Evolutionary conservation across 2,113 vertebrate species (phyloP), one percentile per base, ranked within the genome.

Genomic region (Echinops telfairi): DNA sequence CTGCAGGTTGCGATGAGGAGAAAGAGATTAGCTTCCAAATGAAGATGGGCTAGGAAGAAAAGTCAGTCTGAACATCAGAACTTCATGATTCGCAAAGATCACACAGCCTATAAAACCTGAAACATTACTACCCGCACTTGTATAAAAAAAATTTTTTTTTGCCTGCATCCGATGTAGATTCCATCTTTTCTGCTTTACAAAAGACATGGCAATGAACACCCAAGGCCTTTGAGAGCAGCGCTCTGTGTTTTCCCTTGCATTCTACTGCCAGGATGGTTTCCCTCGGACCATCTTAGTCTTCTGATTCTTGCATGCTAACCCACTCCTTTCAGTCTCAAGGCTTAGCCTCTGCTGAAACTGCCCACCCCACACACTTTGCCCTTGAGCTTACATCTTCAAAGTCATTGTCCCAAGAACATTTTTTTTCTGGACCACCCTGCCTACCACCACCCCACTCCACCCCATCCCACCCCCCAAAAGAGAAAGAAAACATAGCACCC

Each of bases 351-450:
- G 9, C 7, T 29, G 82, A 78, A 70, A 89, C 23, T 68, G 16
- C 40, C 27, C 10, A 23, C 22, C 27, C 38, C 9, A 11, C 22
- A 9, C 38, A 9, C n/a, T 82, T 81, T 66, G 33, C 70, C 79
- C 53, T 80, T 68, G n/a, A 60, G 6, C 9, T 81, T 92, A 89
- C 70, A 81, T 60, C 19, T 89, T 75, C 53, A 22, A 91, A 77
- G 16, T 84, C 64, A 62, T 60, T 70, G 86, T n/a, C 60, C 81
- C 68, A 82, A 43, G 36, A 95, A 92, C 43, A 60, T 38, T 92
- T 89, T 75, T 89, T 75, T 68, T 47, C 60, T 68, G 25, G 23
- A 6, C 25, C 68, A 20, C 60, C 19, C 22, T 36, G 16, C 40
- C 43, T n/a, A 57, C 33, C 70, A 29, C 62, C 20, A 4, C 47